Percentiles rank a stretch among this genome's conserved stretches.
phyloP scores from a whole-genome alignment of 2,888 invertebrate genomes.

The Fragum fragum region DNA sequence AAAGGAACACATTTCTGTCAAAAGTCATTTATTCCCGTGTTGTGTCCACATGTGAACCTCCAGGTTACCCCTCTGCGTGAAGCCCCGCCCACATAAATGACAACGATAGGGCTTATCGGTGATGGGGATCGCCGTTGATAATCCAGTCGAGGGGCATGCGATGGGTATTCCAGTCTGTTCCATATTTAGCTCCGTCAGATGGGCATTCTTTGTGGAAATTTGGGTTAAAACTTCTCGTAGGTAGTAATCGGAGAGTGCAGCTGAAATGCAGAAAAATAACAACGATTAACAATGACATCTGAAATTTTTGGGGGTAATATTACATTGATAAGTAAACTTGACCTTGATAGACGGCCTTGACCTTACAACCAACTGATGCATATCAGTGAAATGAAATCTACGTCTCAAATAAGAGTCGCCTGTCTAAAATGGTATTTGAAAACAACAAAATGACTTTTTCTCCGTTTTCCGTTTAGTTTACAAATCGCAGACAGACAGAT shows the following conservation, averaged over 20 bases:
- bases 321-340: too few relatives aligned
- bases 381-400: too few relatives aligned
- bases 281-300: too few relatives aligned
- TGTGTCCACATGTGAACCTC: constrained; percentile 26
- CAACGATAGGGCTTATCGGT: constrained; percentile 11
- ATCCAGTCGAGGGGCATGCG: not conserved
- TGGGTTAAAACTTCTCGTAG: constrained; percentile 21
- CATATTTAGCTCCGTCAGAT: not conserved
- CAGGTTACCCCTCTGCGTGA: constrained; percentile 10
- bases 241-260: constrained; percentile 8
- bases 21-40: constrained; percentile 10
- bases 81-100: constrained; percentile 23
- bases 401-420: too few relatives aligned
- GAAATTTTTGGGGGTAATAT: too few relatives aligned
- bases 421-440: too few relatives aligned
- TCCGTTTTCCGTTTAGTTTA: too few relatives aligned
- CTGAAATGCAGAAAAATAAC: constrained; percentile 13
- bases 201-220: constrained; percentile 5
- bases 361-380: too few relatives aligned
- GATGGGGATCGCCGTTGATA: not conserved
- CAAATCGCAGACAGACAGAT: too few relatives aligned
- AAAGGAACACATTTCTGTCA: too few relatives aligned
- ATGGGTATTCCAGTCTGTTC: not conserved
- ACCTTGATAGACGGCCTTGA: too few relatives aligned
- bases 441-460: too few relatives aligned